Base-by-base conservation (phyloP, 2,113 vertebrate species). In the Lipotes vexillifer region DNA sequence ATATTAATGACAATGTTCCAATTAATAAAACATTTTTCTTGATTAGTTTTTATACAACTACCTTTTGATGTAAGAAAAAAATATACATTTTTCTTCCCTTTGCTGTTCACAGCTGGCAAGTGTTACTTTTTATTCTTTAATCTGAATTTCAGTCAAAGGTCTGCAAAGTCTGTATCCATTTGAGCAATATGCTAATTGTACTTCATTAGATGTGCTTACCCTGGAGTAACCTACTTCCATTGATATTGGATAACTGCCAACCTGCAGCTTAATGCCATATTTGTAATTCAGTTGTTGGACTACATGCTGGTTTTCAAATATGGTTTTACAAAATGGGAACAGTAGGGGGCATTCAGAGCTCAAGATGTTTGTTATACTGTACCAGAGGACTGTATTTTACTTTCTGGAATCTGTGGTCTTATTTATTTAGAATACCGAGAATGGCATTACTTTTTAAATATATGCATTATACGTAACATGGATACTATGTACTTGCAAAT, bases 331-430 rank as follows among this genome's bases (percentile, higher is more conserved):
- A 97, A 98, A 97, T 92, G 85, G 90, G 80, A 98, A 99, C 98
- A 98, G 98, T 95, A 99, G 98, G 98, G 98, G 98, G 98, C 98
- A 98, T 97, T 95, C 98, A 96, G 97, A 98, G 98, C 98, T 98
- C 98, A 97, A 97, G 93, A 97, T 98, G 97, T 97, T 98, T 84
- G 80, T 85, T 96, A 96, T 63, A 69, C 71, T 96, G 52, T 90
- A 87, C 44, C 89, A 93, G 69, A 46, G 74, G 97, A 93, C 72
- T 83, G 77, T 33, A 97, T 93, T 98, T 90, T 88, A 81, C 52
- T 90, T 94, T 87, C 18, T 44, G 11, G 52, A 95, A 68, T 97
- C 89, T 65, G n/a, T 25, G 80, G 2, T 94, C 96, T 2, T 20
- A 71, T 63, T 93, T 95, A 85, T 94, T 97, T 95, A 91, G 12